Evolutionary conservation across 2,113 vertebrate genomes (phyloP).

Genomic region (Anolis sagrei): DNA sequence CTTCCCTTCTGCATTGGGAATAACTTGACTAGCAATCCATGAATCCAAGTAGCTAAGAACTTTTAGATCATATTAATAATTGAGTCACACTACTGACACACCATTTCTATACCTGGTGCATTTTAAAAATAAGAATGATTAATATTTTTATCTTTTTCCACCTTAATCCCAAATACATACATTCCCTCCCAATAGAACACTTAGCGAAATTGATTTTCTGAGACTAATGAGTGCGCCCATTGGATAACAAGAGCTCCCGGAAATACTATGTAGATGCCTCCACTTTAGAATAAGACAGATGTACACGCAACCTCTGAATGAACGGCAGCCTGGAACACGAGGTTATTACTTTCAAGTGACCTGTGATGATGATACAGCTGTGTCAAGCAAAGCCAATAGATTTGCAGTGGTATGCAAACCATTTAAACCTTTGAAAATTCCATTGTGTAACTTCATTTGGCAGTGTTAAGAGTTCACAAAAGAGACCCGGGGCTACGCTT

Average conservation of each 20-base stretch:
- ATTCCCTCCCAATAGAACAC: neutral
- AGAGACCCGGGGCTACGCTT: neutral
- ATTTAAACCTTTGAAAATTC: neutral
- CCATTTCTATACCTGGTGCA: neutral
- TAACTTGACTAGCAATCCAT: neutral
- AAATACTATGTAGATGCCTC: neutral
- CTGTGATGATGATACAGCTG: neutral
- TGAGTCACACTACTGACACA: too few species aligned
- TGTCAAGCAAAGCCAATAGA: neutral
- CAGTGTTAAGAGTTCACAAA: neutral
- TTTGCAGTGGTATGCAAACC: neutral
- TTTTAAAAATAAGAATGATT: neutral
- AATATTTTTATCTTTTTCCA: neutral
- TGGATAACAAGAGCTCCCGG: neutral
- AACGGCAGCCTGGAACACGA: neutral
- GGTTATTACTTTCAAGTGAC: neutral
- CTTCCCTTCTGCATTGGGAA: neutral
- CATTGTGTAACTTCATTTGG: neutral
- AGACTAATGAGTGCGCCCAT: neutral
- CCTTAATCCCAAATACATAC: neutral
- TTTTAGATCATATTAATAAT: neutral
- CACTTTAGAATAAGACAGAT: neutral
- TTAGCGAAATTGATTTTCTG: neutral
- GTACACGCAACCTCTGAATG: neutral
- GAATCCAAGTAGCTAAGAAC: neutral